Conservation (phyloP, 2,888 invertebrate genomes). For the Drosophila greeni region DNA sequence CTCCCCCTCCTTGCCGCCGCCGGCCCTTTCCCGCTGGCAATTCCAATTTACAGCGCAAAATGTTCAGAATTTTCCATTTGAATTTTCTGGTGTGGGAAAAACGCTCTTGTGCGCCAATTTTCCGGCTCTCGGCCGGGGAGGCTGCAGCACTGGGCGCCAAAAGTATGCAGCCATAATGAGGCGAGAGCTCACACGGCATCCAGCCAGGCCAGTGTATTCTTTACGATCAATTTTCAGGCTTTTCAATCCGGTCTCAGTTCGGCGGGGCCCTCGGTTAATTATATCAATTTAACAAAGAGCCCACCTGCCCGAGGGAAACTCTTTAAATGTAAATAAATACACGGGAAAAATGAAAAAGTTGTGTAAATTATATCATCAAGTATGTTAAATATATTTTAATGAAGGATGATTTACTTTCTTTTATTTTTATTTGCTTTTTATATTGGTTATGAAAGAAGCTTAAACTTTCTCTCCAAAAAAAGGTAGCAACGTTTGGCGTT, state of each 20-base stretch:
- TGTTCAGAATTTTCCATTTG: conserved; percentile 65
- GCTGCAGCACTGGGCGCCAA: conserved; percentile 18
- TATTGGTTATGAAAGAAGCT: no score
- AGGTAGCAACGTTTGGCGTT: background rate
- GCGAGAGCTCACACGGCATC: conserved; percentile 10
- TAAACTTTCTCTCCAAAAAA: no score
- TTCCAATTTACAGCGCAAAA: conserved; percentile 50
- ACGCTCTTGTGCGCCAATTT: conserved; percentile 54
- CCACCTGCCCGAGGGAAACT: conserved; percentile 17
- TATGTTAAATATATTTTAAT: background rate
- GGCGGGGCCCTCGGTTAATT: conserved; percentile 29
- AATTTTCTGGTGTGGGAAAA: conserved; percentile 23
- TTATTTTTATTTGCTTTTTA: background rate
- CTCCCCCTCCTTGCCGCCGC: conserved; percentile 23
- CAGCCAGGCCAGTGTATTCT: conserved; percentile 15
- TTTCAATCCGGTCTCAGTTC: conserved; percentile 31
- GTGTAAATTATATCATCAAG: background rate
- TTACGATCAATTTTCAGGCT: conserved; percentile 39
- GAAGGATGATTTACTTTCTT: no score
- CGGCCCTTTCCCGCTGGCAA: conserved; percentile 33
- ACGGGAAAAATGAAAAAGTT: background rate
- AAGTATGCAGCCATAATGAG: conserved; percentile 38
- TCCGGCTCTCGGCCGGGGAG: conserved; percentile 33
- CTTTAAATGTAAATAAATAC: conserved; percentile 4
- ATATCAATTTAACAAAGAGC: conserved; percentile 42